Evolutionary conservation across 2,797 vertebrate species (phyloP).

Genomic region (Macropodus opercularis): DNA sequence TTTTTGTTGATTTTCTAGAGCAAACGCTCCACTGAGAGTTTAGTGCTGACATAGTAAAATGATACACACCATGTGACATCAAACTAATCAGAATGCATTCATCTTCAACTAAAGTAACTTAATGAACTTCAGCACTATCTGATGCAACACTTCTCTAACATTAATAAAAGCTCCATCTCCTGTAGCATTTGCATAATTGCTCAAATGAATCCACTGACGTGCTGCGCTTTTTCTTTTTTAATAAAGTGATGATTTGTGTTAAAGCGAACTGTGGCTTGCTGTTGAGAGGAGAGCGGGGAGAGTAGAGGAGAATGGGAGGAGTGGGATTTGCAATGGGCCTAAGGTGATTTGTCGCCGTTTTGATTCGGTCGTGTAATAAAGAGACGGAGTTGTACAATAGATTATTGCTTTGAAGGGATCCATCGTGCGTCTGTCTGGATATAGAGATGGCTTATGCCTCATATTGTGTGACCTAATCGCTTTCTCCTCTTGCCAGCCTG

Average conservation of each 20-base stretch:
- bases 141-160: conserved; percentile 78
- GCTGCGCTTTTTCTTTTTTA: conserved; percentile 59
- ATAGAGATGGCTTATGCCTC: conserved; percentile 27
- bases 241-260: conserved; percentile 71
- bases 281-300: conserved; percentile 32
- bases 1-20: conserved; percentile 27
- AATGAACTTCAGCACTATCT: conserved; percentile 76
- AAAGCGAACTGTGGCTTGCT: conserved; percentile 57
- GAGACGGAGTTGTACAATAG: conserved; percentile 44
- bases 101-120: conserved; percentile 68
- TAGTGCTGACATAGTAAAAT: conserved; percentile 58
- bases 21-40: conserved; percentile 48
- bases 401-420: conserved; percentile 69
- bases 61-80: conserved; percentile 59
- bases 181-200: conserved; percentile 82
- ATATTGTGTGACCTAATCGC: conserved; percentile 39
- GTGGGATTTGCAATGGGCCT: conserved; percentile 60
- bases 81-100: conserved; percentile 70
- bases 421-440: conserved; percentile 44
- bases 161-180: conserved; percentile 81
- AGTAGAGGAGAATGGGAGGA: conserved; percentile 37
- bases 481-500: conserved; percentile 18
- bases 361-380: conserved; percentile 72
- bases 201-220: conserved; percentile 78
- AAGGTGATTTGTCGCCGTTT: conserved; percentile 73